Base-by-base conservation (phyloP, 2,888 invertebrate genomes). In the Cheilosia pagana region DNA sequence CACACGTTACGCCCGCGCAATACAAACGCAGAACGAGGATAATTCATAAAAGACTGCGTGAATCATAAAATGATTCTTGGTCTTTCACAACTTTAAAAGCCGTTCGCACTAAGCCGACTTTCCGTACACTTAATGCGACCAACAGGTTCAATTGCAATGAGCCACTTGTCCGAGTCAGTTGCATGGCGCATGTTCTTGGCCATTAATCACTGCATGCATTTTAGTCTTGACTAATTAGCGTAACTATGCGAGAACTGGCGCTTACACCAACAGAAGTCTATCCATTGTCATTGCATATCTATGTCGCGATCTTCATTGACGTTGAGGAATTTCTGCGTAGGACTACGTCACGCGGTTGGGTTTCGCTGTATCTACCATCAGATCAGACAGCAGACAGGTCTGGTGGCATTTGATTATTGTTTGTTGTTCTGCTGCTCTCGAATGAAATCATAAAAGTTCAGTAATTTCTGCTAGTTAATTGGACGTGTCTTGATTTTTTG, bases 311-410 rank as follows among this genome's bases (percentile, higher is more conserved):
- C 71, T 59, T 52, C 43, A 63, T 63, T 50, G 41, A 63, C 55
- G 55, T 14, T 16, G 16, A 50, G 82, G 77, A 77, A 82, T 82
- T 77, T 77, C 16, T 72, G 72, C 72, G 82, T 82, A 72, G 82
- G 82, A 35, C 25, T 55, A 43, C 48, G 72, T 77, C 53, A 50
- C 21, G 12, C 68, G 67, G 65, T 79, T 57, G 25, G 68, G 25
- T 67, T 72, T 50, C 23, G 57, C n/a, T n/a, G n/a, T n/a, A 41
- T 48, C 12, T 28, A 28, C 28, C 8, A 28, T 28, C 2, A 1
- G 28, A 8, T 28, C 28, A 28, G 28, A n/a, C 35, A 41, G 25
- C 31, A 83, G 82, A 83, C 82, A 74, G 68, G 82, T 83, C 82
- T 83, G 68, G 28, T 48, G 5, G 57, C 48, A 63, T 62, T 65